Base-by-base conservation (phyloP, 2,113 vertebrate species). In the Pagrus major region DNA sequence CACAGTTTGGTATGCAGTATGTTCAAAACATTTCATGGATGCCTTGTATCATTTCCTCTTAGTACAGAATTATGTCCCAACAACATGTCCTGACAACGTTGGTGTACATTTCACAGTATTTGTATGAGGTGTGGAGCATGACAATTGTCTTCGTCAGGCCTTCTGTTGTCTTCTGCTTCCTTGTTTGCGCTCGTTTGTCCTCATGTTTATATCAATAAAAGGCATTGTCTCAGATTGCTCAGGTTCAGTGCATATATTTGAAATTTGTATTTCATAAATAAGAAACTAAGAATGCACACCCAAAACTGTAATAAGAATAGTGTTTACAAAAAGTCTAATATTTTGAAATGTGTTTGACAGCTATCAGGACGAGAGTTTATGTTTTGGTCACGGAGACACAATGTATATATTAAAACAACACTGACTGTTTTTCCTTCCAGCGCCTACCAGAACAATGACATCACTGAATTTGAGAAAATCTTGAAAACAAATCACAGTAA, bases 391-490 rank as follows among this genome's bases (percentile, higher is more conserved):
- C 2, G 0, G 49, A 70, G 47, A 76, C 63, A 89, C 89, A 89
- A 74, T 90, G 71, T 84, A 61, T 59, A 42, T 54, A 27, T 16
- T 71, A 16, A 79, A 78, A 84, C 39, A 84, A 81, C 69, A 73
- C 46, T 18, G n/a, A 51, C 20, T 89, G 47, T 83, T 90, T 87
- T 76, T 70, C 25, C n/a, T 79, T 89, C 20, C 92, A 99, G 98
- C 97, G 96, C 98, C 96, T 99, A 99, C 95, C 98, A 99, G 95
- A 99, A 99, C 96, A 99, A 99, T 66, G 98, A 99, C 96, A 99
- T 99, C 95, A 97, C 98, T 85, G 98, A 99, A 93, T 99, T 99
- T 96, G 98, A 99, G 95, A 99, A 99, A 95, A 99, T 99, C 94
- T 94, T 99, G 90, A 99, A 99, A 95, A 99, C 97, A 92, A 99